Evolutionary conservation across 2,797 vertebrate genomes (phyloP).

Genomic region (Delichon dasypus): DNA sequence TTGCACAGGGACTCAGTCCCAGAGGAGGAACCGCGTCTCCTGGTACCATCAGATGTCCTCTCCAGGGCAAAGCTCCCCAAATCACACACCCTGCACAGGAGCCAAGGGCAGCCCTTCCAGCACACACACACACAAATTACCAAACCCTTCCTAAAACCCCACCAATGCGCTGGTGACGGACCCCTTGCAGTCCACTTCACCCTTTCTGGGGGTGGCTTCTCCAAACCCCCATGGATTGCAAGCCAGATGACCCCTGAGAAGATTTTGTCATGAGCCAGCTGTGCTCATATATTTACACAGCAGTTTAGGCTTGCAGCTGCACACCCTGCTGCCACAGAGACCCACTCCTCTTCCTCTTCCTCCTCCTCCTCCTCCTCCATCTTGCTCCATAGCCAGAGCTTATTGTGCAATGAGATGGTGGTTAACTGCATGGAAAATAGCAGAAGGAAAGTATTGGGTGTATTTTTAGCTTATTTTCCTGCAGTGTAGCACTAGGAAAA

Average conservation of each 20-base stretch:
- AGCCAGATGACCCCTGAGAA: background rate
- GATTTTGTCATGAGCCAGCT: background rate
- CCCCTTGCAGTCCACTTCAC: background rate
- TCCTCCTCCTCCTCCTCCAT: background rate
- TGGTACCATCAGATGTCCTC: background rate
- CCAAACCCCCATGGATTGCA: background rate
- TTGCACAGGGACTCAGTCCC: accelerated
- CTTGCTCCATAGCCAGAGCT: background rate
- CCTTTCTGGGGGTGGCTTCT: background rate
- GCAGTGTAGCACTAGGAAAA: constrained; percentile 7
- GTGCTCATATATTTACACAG: background rate
- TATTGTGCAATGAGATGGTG: background rate
- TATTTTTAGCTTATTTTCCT: constrained; percentile 60
- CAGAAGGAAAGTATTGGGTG: constrained; percentile 19
- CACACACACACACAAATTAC: background rate
- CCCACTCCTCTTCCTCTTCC: background rate
- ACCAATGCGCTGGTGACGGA: background rate
- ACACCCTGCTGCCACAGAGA: background rate
- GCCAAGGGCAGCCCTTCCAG: background rate
- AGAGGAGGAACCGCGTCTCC: background rate
- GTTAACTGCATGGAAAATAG: constrained; percentile 37
- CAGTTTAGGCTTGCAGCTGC: background rate
- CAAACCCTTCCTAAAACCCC: background rate
- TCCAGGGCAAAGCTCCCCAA: background rate
- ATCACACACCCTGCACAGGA: background rate